These are phyloP conservation scores for Lagenorhynchus albirostris DNA, from an alignment of 2,113 vertebrate species.

Conservation along the genomic window DNA sequence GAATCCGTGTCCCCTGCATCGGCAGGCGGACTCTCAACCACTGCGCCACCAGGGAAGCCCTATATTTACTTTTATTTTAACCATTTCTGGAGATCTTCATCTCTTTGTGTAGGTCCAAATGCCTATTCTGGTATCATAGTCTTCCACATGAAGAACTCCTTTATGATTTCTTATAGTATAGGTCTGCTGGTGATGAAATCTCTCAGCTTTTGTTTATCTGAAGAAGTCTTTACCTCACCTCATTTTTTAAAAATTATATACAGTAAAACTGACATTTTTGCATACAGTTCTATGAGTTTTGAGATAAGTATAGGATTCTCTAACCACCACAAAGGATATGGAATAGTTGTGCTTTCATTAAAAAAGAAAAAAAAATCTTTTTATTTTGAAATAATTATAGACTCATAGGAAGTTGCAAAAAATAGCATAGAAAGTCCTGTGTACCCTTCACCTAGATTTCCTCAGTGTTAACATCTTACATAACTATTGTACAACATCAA, in stretches of 20 bases:
- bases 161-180: background rate
- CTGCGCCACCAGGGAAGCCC: too few species aligned
- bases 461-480: background rate
- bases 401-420: background rate
- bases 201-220: background rate
- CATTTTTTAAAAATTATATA: background rate
- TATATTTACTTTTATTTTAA: background rate
- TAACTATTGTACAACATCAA: background rate
- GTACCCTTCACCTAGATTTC: background rate
- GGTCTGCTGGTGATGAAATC: background rate
- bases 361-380: background rate
- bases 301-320: background rate
- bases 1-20: too few species aligned
- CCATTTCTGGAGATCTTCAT: background rate
- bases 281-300: background rate
- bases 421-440: background rate
- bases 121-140: background rate
- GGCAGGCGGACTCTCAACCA: too few species aligned
- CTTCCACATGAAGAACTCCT: background rate
- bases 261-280: background rate
- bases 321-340: background rate
- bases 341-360: background rate
- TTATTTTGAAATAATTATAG: background rate
- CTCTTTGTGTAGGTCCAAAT: background rate
- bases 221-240: background rate